Evolutionary conservation across 2,888 invertebrate genomes (phyloP), one percentile per base, ranked within the genome.

Genomic region (Dolomedes plantarius): DNA sequence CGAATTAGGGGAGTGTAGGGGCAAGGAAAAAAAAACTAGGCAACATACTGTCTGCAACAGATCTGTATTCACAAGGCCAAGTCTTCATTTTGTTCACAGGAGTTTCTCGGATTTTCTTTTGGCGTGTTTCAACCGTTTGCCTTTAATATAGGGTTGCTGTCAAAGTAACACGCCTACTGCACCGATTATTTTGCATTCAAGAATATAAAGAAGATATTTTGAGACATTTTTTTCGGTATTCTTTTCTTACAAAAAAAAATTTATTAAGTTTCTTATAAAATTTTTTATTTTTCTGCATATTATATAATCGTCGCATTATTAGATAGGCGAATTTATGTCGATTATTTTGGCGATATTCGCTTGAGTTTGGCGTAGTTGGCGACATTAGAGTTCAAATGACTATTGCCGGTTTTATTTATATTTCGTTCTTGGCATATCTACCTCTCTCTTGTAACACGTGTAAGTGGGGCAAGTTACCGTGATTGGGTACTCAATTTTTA

Each of bases 401-500:
- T 39, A 23, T 27, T 39, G 39, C 0, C n/a, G 23, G 23, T 68
- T 36, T 13, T 68, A 36, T 68, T 68, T 68, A 27, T 68, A 36
- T 39, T 31, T 39, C 36, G 11, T 2, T n/a, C 23, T 68, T 68
- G 68, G 68, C 68, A 36, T 27, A 31, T 6, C n/a, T 39, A 13
- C 75, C 62, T 39, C 64, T 73, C 68, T 78, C 65, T 67, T 50
- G 50, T 73, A 36, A 62, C 72, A 69, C 62, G 74, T 39, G 72
- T 46, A 77, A 85, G 19, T 85, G 28, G 83, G 77, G 78, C 83
- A 73, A 76, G 77, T 85, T 68, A 36, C 72, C 77, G 41, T 39
- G 67, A 72, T 83, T 76, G 76, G 81, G 71, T 72, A 39, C 46
- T n/a, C 7, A 28, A 11, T 36, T 32, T 29, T 16, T 65, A 39